These are phyloP conservation scores for Piprites chloris DNA, from an alignment of 2,113 vertebrate genomes.

Conservation along the genomic window DNA sequence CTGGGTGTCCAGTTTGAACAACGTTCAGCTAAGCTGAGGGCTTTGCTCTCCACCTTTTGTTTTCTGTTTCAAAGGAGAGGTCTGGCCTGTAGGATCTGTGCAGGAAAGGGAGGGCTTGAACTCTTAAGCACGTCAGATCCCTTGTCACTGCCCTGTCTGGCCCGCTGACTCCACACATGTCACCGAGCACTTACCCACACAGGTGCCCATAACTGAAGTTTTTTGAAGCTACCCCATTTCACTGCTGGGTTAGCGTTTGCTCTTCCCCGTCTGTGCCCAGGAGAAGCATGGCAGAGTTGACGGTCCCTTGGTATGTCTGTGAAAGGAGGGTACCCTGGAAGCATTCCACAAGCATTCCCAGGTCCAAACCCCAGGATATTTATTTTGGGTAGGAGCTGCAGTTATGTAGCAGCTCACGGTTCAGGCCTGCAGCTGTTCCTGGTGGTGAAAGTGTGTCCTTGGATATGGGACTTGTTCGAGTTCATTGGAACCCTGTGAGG, in stretches of 20 bases:
- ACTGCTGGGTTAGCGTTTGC: neutral
- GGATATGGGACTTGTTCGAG: accelerated
- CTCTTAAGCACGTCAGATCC: neutral
- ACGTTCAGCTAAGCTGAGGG: too few species aligned
- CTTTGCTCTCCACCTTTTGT: neutral
- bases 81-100: neutral
- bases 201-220: neutral
- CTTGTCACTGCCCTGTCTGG: neutral
- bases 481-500: neutral
- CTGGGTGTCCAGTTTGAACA: neutral
- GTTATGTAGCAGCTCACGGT: accelerated
- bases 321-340: neutral
- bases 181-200: neutral
- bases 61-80: neutral
- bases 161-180: neutral
- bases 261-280: neutral
- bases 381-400: neutral
- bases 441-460: neutral
- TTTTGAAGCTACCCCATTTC: neutral
- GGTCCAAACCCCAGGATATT: neutral
- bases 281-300: neutral
- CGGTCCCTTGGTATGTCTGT: neutral
- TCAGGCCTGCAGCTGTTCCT: neutral
- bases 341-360: accelerated
- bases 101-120: neutral